These are phyloP conservation scores for Lordiphosa clarofinis DNA, from an alignment of 1,140 invertebrate species.

Conservation along the genomic window DNA sequence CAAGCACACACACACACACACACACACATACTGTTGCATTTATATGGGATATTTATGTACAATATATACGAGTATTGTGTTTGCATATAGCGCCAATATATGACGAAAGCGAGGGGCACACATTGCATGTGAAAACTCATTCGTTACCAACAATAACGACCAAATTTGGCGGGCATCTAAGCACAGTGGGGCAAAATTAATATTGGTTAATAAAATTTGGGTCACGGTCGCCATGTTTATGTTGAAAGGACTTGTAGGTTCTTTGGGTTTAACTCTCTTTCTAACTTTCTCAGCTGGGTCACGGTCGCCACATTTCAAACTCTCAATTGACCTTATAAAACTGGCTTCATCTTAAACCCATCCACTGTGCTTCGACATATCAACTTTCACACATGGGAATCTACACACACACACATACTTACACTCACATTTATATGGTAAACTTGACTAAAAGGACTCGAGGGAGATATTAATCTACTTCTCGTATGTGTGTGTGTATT, in stretches of 20 bases:
- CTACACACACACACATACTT: slow-evolving; percentile 11
- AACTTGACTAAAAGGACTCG: slow-evolving; percentile 76
- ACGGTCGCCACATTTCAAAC: too few relatives aligned
- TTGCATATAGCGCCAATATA: slow-evolving; percentile 61
- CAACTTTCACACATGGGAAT: slow-evolving; percentile 64
- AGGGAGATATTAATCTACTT: slow-evolving; percentile 76
- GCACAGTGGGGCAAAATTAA: slow-evolving; percentile 18
- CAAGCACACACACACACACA: slow-evolving; percentile 28
- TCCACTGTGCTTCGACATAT: slow-evolving; percentile 7
- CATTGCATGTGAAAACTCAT: slow-evolving; percentile 70
- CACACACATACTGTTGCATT: slow-evolving; percentile 9
- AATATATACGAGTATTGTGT: slow-evolving; percentile 11
- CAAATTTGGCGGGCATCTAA: slow-evolving; percentile 38
- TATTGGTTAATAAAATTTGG: neutral
- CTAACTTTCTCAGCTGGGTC: too few relatives aligned
- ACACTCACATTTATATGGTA: slow-evolving; percentile 27
- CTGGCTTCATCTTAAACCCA: too few relatives aligned
- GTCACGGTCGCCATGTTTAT: too few relatives aligned
- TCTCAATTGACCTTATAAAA: too few relatives aligned
- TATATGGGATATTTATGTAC: neutral
- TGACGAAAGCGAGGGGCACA: slow-evolving; percentile 57
- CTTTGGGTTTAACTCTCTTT: too few relatives aligned
- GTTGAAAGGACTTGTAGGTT: too few relatives aligned
- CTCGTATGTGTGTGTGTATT: slow-evolving; percentile 11
- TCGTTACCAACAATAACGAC: slow-evolving; percentile 56